A percentile compares a stretch with the other conserved stretches of the same genome.
These are phyloP conservation scores for Streblospio benedicti DNA, from an alignment of 1,140 invertebrate genomes.

Conservation along the genomic window DNA sequence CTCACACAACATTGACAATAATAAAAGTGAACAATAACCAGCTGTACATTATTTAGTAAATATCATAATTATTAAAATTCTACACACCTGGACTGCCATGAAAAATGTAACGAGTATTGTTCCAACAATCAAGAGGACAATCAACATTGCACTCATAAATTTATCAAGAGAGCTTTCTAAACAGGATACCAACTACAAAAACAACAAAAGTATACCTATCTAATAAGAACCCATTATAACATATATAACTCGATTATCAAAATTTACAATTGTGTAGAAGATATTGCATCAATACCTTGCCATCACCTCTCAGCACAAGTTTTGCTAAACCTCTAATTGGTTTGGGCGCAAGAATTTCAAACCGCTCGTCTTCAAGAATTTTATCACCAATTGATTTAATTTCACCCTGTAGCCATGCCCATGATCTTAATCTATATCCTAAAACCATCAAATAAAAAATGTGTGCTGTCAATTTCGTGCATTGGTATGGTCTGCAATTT, in stretches of 20 bases:
- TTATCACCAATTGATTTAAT: no score
- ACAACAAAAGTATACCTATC: conserved; percentile 21
- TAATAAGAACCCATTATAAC: background rate
- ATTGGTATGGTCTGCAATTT: no score
- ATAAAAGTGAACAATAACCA: background rate
- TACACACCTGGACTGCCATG: conserved; percentile 20
- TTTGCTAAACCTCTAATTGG: conserved; percentile 48
- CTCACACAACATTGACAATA: background rate
- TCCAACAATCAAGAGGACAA: conserved; percentile 47
- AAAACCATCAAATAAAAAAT: no score
- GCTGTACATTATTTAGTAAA: background rate
- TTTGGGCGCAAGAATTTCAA: conserved; percentile 49
- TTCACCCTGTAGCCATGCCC: no score
- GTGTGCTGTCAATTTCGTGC: no score
- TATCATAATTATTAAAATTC: no score
- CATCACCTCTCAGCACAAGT: conserved; percentile 55
- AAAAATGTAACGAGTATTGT: conserved; percentile 46
- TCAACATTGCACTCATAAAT: conserved; percentile 50
- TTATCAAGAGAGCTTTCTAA: conserved; percentile 48
- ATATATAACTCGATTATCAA: background rate
- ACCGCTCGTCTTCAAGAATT: conserved; percentile 20
- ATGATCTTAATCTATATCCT: no score
- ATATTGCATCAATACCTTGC: conserved; percentile 45
- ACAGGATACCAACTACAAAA: conserved; percentile 45
- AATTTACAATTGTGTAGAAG: background rate